These are phyloP conservation scores for Rallus limicola DNA, from an alignment of 2,113 vertebrate species.

Conservation along the genomic window DNA sequence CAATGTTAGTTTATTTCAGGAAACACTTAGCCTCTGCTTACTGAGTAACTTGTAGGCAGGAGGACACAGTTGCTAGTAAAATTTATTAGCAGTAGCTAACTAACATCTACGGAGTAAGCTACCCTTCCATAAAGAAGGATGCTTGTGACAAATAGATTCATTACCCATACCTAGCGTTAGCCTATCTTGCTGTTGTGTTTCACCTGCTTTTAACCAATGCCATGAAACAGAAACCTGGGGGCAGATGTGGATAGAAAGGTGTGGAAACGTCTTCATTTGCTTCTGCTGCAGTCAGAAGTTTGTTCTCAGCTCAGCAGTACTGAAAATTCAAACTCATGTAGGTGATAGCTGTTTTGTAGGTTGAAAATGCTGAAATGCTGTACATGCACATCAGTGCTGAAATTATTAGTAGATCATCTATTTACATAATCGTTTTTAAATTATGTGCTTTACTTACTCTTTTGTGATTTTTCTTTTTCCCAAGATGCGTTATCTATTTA, in stretches of 20 bases:
- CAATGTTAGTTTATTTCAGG: not conserved
- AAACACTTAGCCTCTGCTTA: not conserved
- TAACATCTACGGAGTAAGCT: not conserved
- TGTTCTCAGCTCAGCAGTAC: not conserved
- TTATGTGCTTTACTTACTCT: not conserved
- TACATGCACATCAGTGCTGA: not conserved
- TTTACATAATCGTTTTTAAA: not conserved
- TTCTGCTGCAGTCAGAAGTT: not conserved
- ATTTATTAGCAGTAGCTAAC: not conserved
- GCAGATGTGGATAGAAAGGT: not conserved
- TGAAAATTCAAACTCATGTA: not conserved
- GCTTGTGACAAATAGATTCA: not conserved
- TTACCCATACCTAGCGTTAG: too few species aligned
- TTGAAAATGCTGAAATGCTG: not conserved
- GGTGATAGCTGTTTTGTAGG: not conserved
- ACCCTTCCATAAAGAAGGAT: not conserved
- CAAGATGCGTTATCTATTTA: not conserved
- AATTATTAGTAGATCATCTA: not conserved
- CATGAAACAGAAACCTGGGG: not conserved
- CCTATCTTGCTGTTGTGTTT: accelerated
- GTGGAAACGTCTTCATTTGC: not conserved
- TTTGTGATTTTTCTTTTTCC: not conserved
- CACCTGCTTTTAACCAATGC: not conserved
- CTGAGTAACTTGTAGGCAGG: not conserved
- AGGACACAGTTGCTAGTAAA: not conserved